Evolutionary conservation across 2,797 vertebrate species (phyloP).

Genomic region (Limosa lapponica): DNA sequence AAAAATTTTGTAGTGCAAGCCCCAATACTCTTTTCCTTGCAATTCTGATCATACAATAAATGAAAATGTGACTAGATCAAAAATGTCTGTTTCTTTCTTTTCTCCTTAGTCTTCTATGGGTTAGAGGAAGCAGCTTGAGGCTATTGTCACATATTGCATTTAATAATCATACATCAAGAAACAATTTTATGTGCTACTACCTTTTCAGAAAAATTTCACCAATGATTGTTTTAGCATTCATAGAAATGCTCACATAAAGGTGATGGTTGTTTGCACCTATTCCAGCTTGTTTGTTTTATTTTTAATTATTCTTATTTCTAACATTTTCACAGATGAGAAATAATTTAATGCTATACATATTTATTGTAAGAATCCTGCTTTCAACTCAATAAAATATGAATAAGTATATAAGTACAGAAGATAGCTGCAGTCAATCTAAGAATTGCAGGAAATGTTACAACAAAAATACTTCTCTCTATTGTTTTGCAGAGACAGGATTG

Average conservation of each 20-base stretch:
- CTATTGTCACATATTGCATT: slow-evolving; percentile 13
- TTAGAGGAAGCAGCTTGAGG: not conserved
- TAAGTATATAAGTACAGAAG: not conserved
- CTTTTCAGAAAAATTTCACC: not conserved
- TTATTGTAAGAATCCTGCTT: not conserved
- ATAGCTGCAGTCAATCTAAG: not conserved
- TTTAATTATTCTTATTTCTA: not conserved
- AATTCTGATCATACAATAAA: slow-evolving; percentile 14
- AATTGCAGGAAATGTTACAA: not conserved
- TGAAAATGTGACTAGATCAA: slow-evolving; percentile 3
- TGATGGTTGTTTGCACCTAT: not conserved
- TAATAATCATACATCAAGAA: slow-evolving; percentile 19
- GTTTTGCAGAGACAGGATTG: not conserved
- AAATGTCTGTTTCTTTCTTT: not conserved
- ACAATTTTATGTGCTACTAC: not conserved
- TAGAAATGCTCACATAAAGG: not conserved
- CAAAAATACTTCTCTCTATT: not conserved
- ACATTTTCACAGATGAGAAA: not conserved
- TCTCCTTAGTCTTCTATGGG: not conserved
- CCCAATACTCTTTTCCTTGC: not conserved
- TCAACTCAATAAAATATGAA: not conserved
- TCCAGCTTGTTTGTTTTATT: not conserved
- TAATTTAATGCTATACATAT: not conserved
- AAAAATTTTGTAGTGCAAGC: not conserved
- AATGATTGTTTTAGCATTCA: not conserved